Base-by-base conservation (phyloP, 2,113 vertebrate species). In the Connochaetes taurinus region DNA sequence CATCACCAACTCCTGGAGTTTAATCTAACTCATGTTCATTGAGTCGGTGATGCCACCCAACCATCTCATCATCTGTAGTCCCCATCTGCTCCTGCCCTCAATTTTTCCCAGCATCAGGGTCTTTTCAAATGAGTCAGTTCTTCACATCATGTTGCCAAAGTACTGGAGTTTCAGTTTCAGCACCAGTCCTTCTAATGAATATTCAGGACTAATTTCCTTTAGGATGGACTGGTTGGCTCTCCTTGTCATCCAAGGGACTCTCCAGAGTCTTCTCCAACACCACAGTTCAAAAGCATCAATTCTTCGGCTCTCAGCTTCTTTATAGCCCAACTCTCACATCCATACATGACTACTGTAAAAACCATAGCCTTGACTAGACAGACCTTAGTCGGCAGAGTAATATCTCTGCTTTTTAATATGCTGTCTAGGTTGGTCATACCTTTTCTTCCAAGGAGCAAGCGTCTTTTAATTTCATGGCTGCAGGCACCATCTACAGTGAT, bases 181-280 rank as follows among this genome's bases (percentile, higher is more conserved):
- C 31, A 64, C n/a, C 62, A 64, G 31, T n/a, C 62, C 31, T n/a
- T 64, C 31, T 15, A 17, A 17, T 64, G 31, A 64, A 17, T 8
- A n/a, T n/a, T n/a, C 31, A 64, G 62, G 3, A 17, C 62, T 64
- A 4, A 64, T n/a, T n/a, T 64, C 62, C 62, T n/a, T 64, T 17
- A 64, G 31, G 7, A 64, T 64, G 15, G 31, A 64, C 62, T n/a
- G 2, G 15, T 64, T 64, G 62, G 62, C 7, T 64, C 62, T 64
- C 31, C 31, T 64, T 64, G 7, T 17, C 0, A 0, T 64, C 31
- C 31, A n/a, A 64, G 15, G 31, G 31, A n/a, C 15, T n/a, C 31
- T 64, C 15, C n/a, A 64, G 15, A n/a, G 62, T 64, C 31, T n/a
- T 64, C 62, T 64, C 31, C 31, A 64, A 64, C 31, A n/a, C 31